Evolutionary conservation across 2,888 invertebrate species (phyloP).

Genomic region (Notodonta ziczac): DNA sequence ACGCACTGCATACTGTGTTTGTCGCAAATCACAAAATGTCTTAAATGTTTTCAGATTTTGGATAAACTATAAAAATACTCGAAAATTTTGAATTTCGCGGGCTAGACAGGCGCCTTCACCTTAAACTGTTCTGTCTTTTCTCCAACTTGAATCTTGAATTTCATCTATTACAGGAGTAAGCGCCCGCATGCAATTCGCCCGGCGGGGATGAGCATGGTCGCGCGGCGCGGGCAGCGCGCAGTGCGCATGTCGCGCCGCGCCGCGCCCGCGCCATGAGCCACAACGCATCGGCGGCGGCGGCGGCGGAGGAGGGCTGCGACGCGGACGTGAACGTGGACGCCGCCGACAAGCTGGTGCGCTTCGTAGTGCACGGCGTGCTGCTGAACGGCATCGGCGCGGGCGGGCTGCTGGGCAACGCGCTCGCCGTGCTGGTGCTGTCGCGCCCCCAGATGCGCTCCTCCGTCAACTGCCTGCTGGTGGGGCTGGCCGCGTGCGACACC

Average conservation of each 20-base stretch:
- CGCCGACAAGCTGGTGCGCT: constrained; percentile 87
- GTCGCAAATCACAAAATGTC: too few relatives aligned
- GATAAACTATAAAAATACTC: too few relatives aligned
- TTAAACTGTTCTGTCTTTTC: too few relatives aligned
- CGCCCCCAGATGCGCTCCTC: constrained; percentile 98
- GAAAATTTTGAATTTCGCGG: too few relatives aligned
- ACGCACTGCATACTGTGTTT: too few relatives aligned
- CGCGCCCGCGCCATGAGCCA: constrained; percentile 42
- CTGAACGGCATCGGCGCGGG: constrained; percentile 91
- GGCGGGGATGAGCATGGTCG: not conserved
- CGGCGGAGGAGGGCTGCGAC: constrained; percentile 56
- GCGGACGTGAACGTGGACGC: constrained; percentile 68
- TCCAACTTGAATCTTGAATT: not conserved
- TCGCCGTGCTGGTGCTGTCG: constrained; percentile 95
- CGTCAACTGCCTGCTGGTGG: constrained; percentile 96
- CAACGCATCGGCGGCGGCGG: constrained; percentile 44
- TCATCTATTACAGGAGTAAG: not conserved
- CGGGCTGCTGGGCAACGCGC: constrained; percentile 95
- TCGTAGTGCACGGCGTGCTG: constrained; percentile 92
- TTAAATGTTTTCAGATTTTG: too few relatives aligned
- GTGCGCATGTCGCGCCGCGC: constrained; percentile 17
- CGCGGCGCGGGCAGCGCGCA: constrained; percentile 10
- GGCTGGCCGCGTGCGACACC: constrained; percentile 97
- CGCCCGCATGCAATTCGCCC: not conserved
- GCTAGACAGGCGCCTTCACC: too few relatives aligned